Conservation (phyloP, 1,140 invertebrate species). For the Drosophila varians region DNA sequence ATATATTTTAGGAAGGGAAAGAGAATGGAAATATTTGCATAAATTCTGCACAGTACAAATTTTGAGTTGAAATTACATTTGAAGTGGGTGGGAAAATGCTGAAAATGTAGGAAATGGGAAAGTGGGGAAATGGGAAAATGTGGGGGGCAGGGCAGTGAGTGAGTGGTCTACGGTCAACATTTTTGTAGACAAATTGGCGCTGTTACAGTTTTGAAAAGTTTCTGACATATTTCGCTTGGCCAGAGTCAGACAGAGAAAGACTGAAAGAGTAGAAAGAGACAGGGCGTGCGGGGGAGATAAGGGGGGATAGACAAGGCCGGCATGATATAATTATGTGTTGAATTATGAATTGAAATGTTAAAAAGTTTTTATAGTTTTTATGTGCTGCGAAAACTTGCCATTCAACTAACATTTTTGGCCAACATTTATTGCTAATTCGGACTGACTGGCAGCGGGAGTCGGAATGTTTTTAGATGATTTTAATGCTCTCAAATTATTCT, state of each 20-base stretch:
- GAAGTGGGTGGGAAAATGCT: conserved; percentile 30
- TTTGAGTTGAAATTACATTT: conserved; percentile 74
- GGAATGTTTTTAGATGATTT: conserved; percentile 47
- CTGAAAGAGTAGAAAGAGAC: background rate
- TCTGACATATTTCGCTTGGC: conserved; percentile 66
- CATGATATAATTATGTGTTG: conserved; percentile 74
- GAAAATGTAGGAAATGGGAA: background rate
- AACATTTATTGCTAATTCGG: conserved; percentile 63
- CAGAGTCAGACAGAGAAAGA: conserved; percentile 2
- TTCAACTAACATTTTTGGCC: conserved; percentile 62
- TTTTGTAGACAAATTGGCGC: conserved; percentile 67
- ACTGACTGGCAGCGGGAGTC: conserved; percentile 3
- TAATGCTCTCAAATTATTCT: conserved; percentile 51
- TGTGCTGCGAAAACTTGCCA: conserved; percentile 51
- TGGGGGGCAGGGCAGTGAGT: conserved; percentile 4
- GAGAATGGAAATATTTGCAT: conserved; percentile 68
- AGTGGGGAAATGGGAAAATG: background rate
- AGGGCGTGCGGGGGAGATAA: conserved; percentile 1
- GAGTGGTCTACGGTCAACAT: conserved; percentile 46
- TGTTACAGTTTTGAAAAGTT: conserved; percentile 77
- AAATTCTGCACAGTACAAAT: conserved; percentile 62
- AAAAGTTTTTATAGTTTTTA: conserved; percentile 72
- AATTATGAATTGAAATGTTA: conserved; percentile 79
- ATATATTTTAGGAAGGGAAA: conserved; percentile 37
- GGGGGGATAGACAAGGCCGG: conserved; percentile 35